Base-by-base conservation (phyloP, 2,888 invertebrate species). In the Eupithecia insigniata region DNA sequence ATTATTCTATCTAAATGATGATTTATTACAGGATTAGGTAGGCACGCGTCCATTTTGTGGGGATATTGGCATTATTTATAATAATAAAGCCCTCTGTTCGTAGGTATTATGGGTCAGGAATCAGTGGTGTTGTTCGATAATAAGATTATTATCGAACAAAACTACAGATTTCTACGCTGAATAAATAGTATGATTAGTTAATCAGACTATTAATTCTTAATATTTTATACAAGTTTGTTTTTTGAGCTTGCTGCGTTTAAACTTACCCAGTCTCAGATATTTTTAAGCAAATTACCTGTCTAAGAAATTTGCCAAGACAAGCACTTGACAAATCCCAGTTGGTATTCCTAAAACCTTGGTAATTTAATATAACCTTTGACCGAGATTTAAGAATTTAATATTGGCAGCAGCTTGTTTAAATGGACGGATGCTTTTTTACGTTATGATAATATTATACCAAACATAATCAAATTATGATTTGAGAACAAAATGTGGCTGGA, bases 1-100 rank as follows among this genome's bases (percentile, higher is more conserved):
- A 94, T 93, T 92, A 93, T 92, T 91, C 89, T 85, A 88, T 90
- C 89, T 88, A 91, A 93, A 92, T 91, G 89, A 92, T 93, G 93
- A 94, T 93, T 92, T 93, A 93, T 93, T 90, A 88, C 85, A 72
- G 92, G 93, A 92, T 94, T 92, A 92, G 88, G 85, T 84, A 85
- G 88, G 84, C 92, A 89, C 90, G 86, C 89, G 89, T 88, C 88
- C 89, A 87, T 89, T 89, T 88, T 86, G 88, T 84, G 90, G 89
- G 89, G 90, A 89, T 88, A 91, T 91, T 89, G 87, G 89, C 87
- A 89, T 90, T 91, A 91, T 92, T 91, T 92, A 87, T 90, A 91
- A 87, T 90, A 90, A 74, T 89, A 90, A 90, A 89, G 81, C 78
- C 81, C 79, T 80, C 76, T 84, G 80, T 84, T 86, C 85, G 88